Evolutionary conservation across 2,113 vertebrate species (phyloP), one percentile per base, ranked within the genome.

Genomic region (Australoheros scitulus): DNA sequence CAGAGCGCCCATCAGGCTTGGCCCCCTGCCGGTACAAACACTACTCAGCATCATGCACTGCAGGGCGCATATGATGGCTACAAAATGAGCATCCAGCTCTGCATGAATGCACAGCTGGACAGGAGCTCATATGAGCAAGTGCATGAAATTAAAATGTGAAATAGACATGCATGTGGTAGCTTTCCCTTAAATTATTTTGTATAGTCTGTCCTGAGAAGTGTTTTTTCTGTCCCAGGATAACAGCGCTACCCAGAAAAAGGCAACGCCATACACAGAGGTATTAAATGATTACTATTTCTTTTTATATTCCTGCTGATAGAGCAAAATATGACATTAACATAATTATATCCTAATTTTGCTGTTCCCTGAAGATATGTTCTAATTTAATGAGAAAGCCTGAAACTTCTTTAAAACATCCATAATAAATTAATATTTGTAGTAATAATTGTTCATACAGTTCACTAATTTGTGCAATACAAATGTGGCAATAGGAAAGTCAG

Each of bases 21-120:
- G 57, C 78, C 83, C 59, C 80, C 83, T 90, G 77, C 81, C 83
- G 90, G 72, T 65, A 59, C 9, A 36, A 64, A 86, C 52, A 14
- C 15, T 4, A 15, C 74, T 79, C 61, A 15, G 50, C 24, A 78
- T 77, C 68, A 57, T 68, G 68, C 70, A 77, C 61, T 56, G 76
- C 22, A 13, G 41, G 57, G 38, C 10, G 5, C 75, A 79, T n/a
- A 43, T 59, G 32, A 76, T 18, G 11, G 47, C 56, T 43, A 13
- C 32, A 60, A 32, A 60, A 82, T 22, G 43, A 70, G 64, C 36
- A 22, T 5, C 55, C 29, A 65, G 68, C 61, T 6, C 61, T 26
- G 57, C 58, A 75, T 78, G 74, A 76, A 68, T 36, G 47, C 64
- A 22, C 32, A 15, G 20, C 29, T 76, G 36, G 60, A 76, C 56